A percentile compares a stretch with the other conserved stretches of the same genome.
These are phyloP conservation scores for Acanthurus lineatus DNA, from an alignment of 2,797 vertebrate species.

Conservation along the genomic window DNA sequence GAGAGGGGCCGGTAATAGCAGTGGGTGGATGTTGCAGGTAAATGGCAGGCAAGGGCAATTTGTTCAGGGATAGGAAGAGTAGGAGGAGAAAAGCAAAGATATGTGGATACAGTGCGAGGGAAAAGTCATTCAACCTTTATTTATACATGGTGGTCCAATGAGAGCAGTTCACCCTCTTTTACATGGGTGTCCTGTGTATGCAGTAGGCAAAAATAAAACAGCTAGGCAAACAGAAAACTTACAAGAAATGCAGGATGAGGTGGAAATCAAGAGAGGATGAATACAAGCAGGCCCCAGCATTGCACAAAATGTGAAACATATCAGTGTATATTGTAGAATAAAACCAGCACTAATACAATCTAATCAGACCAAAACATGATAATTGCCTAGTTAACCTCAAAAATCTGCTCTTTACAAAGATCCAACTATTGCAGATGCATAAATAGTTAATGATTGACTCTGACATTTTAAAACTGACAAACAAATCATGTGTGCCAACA, in stretches of 20 bases:
- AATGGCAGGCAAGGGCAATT: conserved; percentile 11
- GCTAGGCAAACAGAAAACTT: no score
- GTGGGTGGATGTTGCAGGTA: conserved; percentile 45
- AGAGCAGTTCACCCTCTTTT: neutral
- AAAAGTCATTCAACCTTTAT: neutral
- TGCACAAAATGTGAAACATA: neutral
- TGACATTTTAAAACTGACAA: neutral
- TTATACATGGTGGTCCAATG: neutral
- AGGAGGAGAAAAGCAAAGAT: conserved; percentile 6
- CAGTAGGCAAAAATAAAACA: neutral
- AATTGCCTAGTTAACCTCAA: neutral
- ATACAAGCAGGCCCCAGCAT: no score
- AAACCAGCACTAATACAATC: neutral
- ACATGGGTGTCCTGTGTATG: neutral
- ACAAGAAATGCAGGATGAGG: no score
- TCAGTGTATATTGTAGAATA: neutral
- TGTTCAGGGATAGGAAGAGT: neutral
- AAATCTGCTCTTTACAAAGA: neutral
- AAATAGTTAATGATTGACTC: neutral
- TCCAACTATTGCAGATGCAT: neutral
- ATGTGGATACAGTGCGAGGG: conserved; percentile 7
- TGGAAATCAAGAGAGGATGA: no score
- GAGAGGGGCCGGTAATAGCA: conserved; percentile 21
- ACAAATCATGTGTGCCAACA: neutral
- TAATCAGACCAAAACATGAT: no score